Percentiles rank a stretch among this genome's conserved stretches.
phyloP scores from a whole-genome alignment of 1,140 invertebrate genomes.

The Chrysopa pallens region DNA sequence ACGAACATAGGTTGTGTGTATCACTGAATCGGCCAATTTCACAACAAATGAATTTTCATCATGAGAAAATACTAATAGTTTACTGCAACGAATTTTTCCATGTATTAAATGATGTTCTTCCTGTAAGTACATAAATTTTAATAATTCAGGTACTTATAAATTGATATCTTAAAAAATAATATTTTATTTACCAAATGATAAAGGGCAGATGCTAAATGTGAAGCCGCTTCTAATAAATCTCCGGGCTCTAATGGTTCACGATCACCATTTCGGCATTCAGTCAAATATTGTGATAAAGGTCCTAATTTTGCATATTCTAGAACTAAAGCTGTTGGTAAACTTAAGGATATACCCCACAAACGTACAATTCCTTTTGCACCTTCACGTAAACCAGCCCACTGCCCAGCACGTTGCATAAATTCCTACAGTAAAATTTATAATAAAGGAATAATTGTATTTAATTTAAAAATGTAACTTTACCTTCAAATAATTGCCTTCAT shows the following conservation, averaged over 20 bases:
- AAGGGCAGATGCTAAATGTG: conserved; percentile 56
- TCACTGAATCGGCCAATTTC: conserved; percentile 63
- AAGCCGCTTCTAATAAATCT: conserved; percentile 60
- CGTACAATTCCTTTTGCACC: conserved; percentile 49
- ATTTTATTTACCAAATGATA: conserved; percentile 46
- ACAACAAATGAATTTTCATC: conserved; percentile 48
- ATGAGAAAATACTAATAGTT: conserved; percentile 52
- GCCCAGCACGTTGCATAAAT: conserved; percentile 52
- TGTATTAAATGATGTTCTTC: conserved; percentile 63
- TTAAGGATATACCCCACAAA: conserved; percentile 57
- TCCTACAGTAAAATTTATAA: conserved; percentile 31
- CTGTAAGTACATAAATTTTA: conserved; percentile 21
- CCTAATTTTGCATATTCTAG: conserved; percentile 62
- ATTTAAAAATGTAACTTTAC: conserved; percentile 17
- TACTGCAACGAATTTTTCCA: conserved; percentile 71
- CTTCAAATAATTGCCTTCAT: conserved; percentile 31
- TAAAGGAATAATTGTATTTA: not conserved
- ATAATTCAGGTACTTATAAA: conserved; percentile 1
- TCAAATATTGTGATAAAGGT: conserved; percentile 55
- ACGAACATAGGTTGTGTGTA: conserved; percentile 29
- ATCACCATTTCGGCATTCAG: conserved; percentile 22
- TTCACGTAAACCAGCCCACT: conserved; percentile 49
- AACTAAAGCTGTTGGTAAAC: conserved; percentile 54
- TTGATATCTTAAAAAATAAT: conserved; percentile 4
- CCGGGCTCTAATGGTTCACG: conserved; percentile 38